Base-by-base conservation (phyloP, 2,797 vertebrate species). In the Meda fulgida region DNA sequence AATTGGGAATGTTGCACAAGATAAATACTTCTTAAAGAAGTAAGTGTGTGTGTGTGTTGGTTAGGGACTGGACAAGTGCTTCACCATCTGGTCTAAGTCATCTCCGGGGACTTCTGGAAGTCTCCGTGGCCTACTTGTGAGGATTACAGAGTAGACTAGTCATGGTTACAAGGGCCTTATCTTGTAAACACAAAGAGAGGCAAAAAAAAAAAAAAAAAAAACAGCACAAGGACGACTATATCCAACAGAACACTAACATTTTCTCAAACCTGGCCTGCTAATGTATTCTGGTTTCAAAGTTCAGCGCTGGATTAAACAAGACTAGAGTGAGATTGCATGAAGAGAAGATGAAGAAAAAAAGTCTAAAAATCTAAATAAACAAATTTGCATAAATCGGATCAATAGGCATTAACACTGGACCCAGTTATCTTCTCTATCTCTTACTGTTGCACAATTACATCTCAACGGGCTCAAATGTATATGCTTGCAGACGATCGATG, bases 11-110 rank as follows among this genome's bases (percentile, higher is more conserved):
- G 82, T 84, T 86, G 78, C 65, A 87, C 80, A 89, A 84, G 83
- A 86, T 85, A 88, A 91, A 93, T 85, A 91, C 87, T 83, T 87
- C 80, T 89, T 90, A 92, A 88, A 84, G 83, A 78, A 34, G 7
- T 63, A 3, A 19, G 29, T 66, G 63, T 65, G 29, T 66, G 63
- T 53, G 46, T 63, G 18, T 72, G 75, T 58, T 14, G 87, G 65
- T 43, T 19, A 26, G 31, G 31, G 43, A 76, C 31, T 65, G 23
- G 58, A 66, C 31, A 16, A 76, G 71, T 9, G 71, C 23, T 34
- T 76, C 85, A 87, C 77, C 69, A 88, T 92, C 91, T 88, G 89
- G 87, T 89, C 86, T 60, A 86, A 65, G 71, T 77, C 78, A 51
- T 66, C 83, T 66, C 79, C 18, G 10, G 71, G 67, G 86, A 76